These are phyloP conservation scores for Clinocottus analis DNA, from an alignment of 2,113 vertebrate genomes.

Conservation along the genomic window DNA sequence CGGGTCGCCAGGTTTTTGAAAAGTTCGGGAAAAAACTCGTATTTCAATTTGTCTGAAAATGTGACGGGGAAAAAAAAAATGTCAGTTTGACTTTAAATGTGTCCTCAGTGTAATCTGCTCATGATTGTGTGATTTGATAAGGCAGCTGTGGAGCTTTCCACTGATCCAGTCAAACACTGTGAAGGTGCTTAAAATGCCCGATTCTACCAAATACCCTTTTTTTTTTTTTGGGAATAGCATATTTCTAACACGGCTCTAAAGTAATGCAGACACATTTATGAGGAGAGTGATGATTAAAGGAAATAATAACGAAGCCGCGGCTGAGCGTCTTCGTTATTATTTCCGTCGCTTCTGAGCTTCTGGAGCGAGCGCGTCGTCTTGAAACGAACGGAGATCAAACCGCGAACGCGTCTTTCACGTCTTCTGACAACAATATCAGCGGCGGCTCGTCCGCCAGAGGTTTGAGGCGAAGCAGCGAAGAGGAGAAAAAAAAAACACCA, in stretches of 20 bases:
- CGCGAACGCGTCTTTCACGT: constrained; percentile 3
- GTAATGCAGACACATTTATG: not conserved
- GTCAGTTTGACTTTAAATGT: not conserved
- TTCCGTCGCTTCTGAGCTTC: too few relatives aligned
- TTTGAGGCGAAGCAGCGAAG: constrained; percentile 21
- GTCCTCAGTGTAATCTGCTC: not conserved
- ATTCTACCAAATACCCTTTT: not conserved
- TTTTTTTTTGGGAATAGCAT: not conserved
- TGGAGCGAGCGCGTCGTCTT: constrained; percentile 16
- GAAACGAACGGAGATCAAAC: constrained; percentile 3
- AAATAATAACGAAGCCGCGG: constrained; percentile 5
- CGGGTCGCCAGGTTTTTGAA: not conserved
- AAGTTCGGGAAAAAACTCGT: not conserved
- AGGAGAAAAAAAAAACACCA: constrained; percentile 7
- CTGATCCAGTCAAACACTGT: not conserved
- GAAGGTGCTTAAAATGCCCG: not conserved
- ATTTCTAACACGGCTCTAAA: not conserved
- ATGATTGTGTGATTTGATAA: not conserved
- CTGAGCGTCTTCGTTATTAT: not conserved
- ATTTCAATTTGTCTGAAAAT: not conserved
- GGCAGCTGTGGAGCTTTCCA: not conserved
- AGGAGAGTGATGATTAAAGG: not conserved
- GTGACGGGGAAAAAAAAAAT: not conserved
- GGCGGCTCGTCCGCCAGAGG: constrained; percentile 22
- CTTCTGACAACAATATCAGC: constrained; percentile 33